Evolutionary conservation across 2,113 vertebrate species (phyloP).

Genomic region (Phoenicopterus ruber): DNA sequence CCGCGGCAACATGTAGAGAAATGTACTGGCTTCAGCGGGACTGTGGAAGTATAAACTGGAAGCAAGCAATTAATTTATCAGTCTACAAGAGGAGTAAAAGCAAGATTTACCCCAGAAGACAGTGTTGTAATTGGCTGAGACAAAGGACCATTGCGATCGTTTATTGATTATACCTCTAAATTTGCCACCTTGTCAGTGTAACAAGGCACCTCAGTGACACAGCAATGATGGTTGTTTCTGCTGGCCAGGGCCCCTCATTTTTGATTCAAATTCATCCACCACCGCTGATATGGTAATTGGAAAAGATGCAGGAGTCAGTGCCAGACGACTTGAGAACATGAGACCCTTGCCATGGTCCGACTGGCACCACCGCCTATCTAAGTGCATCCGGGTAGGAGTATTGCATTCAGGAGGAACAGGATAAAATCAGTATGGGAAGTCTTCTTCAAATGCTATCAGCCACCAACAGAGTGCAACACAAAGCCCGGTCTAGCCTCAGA

Average conservation of each 20-base stretch:
- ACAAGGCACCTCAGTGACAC: not conserved
- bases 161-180: not conserved
- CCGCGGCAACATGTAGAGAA: accelerated
- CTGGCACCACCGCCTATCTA: not conserved
- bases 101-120: not conserved
- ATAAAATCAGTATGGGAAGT: not conserved
- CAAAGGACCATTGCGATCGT: accelerated
- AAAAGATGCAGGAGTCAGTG: not conserved
- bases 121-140: not conserved
- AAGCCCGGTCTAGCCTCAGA: not conserved
- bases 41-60: not conserved
- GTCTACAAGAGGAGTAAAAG: not conserved
- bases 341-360: not conserved
- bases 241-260: not conserved
- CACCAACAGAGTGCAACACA: not conserved
- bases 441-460: not conserved
- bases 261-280: not conserved
- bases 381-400: not conserved
- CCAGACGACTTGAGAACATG: not conserved
- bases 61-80: not conserved
- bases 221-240: not conserved
- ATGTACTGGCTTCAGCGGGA: not conserved
- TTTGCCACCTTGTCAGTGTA: not conserved
- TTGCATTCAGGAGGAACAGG: not conserved
- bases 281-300: accelerated